Conservation (phyloP, 2,113 vertebrate genomes). For the Arenaria interpres region DNA sequence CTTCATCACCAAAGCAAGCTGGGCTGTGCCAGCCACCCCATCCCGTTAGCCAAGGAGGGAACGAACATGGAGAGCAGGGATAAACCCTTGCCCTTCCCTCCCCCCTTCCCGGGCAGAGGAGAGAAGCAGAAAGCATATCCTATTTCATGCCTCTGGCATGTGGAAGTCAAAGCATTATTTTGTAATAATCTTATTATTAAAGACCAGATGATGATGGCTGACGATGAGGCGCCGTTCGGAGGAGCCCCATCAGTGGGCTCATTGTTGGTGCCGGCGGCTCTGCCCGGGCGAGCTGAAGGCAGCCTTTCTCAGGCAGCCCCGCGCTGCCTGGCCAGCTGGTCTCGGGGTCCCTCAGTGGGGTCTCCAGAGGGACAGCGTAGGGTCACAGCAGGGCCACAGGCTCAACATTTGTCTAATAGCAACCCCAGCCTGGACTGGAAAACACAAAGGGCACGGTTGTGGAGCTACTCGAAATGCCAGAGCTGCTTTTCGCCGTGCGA, state of each 20-base stretch:
- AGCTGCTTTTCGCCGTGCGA: not conserved
- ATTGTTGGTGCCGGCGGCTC: not conserved
- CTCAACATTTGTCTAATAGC: not conserved
- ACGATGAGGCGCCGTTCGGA: not conserved
- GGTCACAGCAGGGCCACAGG: not conserved
- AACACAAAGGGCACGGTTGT: not conserved
- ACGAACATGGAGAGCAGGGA: fast-evolving
- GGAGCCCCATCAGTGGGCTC: not conserved
- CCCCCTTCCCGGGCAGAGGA: not conserved
- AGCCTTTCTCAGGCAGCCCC: not conserved
- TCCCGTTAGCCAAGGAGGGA: fast-evolving
- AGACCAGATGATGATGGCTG: not conserved
- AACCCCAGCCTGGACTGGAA: not conserved
- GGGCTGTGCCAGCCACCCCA: fast-evolving
- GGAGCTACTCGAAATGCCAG: not conserved
- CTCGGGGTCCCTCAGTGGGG: not conserved
- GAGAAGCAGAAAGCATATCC: not conserved
- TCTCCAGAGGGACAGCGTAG: not conserved
- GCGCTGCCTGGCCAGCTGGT: fast-evolving
- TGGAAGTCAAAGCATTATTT: not conserved
- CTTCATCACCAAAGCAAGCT: not conserved
- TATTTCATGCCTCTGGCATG: constrained; percentile 28
- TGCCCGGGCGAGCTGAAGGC: fast-evolving
- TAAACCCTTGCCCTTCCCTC: not conserved
- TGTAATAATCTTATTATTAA: constrained; percentile 22